A percentile compares a stretch with the other conserved stretches of the same genome.
Evolutionary conservation across 2,797 vertebrate species (phyloP).

Genomic region (Poecilia gillii): DNA sequence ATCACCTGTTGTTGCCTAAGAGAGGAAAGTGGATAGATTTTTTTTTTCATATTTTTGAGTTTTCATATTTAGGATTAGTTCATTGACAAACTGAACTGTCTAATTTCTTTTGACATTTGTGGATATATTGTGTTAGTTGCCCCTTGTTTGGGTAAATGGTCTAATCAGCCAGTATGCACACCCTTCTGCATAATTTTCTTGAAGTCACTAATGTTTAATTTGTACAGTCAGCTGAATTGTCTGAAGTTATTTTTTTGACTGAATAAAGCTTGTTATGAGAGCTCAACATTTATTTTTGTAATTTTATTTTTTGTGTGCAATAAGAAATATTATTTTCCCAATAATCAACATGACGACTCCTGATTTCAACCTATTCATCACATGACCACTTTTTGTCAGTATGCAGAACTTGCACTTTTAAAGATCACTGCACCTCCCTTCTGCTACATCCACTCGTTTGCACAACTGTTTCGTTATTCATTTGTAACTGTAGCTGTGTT

Average conservation of each 20-base stretch:
- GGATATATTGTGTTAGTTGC: neutral
- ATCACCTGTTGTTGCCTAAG: neutral
- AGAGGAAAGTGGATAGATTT: neutral
- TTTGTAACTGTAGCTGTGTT: constrained; percentile 52
- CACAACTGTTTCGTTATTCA: neutral
- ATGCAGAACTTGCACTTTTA: neutral
- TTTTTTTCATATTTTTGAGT: neutral
- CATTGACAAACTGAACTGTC: neutral
- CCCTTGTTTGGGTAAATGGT: neutral
- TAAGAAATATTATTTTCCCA: neutral
- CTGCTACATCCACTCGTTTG: neutral
- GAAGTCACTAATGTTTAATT: neutral
- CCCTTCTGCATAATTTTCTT: neutral
- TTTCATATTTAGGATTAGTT: neutral
- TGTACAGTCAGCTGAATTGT: neutral
- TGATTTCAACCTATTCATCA: neutral
- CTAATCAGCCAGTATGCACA: neutral
- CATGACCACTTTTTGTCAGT: neutral
- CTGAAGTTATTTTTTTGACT: neutral
- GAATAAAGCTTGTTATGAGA: neutral
- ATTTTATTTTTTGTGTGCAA: neutral
- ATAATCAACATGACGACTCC: neutral
- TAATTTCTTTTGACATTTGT: neutral
- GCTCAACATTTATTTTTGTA: neutral
- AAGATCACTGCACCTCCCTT: neutral